A percentile compares a stretch with the other conserved stretches of the same genome.
Conservation (phyloP, 2,888 invertebrate species). For the Lymantria monacha region DNA sequence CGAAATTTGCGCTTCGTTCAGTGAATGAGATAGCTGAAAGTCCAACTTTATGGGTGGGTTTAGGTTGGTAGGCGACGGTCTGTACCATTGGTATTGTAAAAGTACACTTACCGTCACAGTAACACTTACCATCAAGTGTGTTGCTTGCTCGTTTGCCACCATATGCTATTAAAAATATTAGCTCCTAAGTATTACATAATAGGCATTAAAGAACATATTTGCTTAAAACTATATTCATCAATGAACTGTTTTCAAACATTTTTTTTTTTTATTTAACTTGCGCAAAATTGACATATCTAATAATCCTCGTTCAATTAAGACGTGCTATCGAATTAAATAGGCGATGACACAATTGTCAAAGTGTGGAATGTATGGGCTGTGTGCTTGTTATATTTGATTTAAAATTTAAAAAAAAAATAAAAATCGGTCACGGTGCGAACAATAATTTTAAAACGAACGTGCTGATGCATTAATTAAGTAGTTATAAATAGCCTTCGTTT, state of each 20-base stretch:
- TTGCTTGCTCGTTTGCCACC: too few species aligned
- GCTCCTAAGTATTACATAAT: neutral
- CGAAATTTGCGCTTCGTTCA: too few species aligned
- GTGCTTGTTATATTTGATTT: slow-evolving; percentile 52
- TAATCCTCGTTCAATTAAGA: slow-evolving; percentile 27
- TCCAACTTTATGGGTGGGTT: too few species aligned
- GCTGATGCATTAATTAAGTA: slow-evolving; percentile 68
- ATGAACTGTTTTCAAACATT: neutral
- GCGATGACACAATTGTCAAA: slow-evolving; percentile 45
- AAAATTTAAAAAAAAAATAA: slow-evolving; percentile 60
- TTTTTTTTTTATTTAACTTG: neutral
- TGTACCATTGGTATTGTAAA: too few species aligned
- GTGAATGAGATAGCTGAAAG: too few species aligned
- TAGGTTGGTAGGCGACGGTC: too few species aligned
- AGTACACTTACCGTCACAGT: too few species aligned
- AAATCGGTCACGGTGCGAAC: slow-evolving; percentile 57
- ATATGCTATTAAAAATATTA: too few species aligned
- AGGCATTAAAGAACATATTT: neutral
- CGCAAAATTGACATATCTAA: neutral
- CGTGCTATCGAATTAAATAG: slow-evolving; percentile 45
- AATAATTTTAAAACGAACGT: slow-evolving; percentile 58
- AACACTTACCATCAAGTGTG: too few species aligned
- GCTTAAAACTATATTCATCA: neutral
- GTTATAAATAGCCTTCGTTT: slow-evolving; percentile 38
- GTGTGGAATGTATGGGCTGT: slow-evolving; percentile 44